Base-by-base conservation (phyloP, 2,888 invertebrate genomes). In the Apoda limacodes region DNA sequence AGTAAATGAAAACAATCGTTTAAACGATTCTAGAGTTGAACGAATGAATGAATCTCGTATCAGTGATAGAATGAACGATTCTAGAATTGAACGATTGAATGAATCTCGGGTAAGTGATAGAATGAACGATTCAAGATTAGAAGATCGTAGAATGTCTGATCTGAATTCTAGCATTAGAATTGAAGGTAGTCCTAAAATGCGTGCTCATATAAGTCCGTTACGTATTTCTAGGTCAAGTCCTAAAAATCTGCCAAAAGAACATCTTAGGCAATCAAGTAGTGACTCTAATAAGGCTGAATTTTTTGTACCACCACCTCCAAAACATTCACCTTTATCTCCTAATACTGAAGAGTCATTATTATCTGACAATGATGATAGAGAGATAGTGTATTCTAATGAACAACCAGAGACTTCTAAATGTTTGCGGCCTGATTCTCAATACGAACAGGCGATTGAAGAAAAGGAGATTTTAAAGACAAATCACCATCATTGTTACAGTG, bases 401-500 rank as follows among this genome's bases (percentile, higher is more conserved):
- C 17, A 17, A 24, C 67, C 69, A 2, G 75, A 72, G 39, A 53
- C 48, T 9, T 60, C 67, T 0, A 72, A 78, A 30, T 68, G 74
- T 30, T 43, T 71, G 6, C 69, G 71, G 2, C 67, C 82, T 7
- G 67, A 83, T 42, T 63, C 82, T 23, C 67, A 76, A 40, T 69
- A 83, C 43, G 68, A 82, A 40, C 61, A 71, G 1, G 62, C 70
- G 0, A 55, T 70, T 26, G 74, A 72, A n/a, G 62, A 52, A 0
- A 71, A 74, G 22, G 69, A 75, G 13, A 52, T 65, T 14, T 37
- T 76, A 17, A 67, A 76, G 48, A 47, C 66, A 2, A 78, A 69
- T 4, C 81, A 82, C 12, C 82, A 82, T 33, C 83, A 84, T 36
- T 84, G 84, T 24, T 76, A 83, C 30, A 84, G 82, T 40, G 83